Evolutionary conservation across 2,888 invertebrate species (phyloP).

Genomic region (Pomacea canaliculata): DNA sequence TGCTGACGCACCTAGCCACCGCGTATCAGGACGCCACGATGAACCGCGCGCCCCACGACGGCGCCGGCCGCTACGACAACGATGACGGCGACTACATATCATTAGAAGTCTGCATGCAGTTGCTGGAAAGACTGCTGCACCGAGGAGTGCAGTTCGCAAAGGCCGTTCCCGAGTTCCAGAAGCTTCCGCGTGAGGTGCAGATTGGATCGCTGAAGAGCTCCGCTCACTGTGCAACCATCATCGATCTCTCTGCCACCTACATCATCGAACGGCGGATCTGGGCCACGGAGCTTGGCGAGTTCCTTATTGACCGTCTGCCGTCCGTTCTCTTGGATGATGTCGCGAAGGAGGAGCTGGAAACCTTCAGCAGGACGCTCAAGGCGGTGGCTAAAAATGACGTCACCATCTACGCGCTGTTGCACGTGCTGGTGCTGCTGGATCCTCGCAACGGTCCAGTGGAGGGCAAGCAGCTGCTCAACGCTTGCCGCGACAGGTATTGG

Average conservation of each 20-base stretch:
- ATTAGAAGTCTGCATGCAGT: not conserved
- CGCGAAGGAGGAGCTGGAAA: too few relatives aligned
- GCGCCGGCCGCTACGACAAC: too few relatives aligned
- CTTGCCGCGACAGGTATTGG: too few relatives aligned
- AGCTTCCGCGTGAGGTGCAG: constrained; percentile 1
- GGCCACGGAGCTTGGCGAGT: not conserved
- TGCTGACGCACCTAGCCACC: constrained; percentile 5
- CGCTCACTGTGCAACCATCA: too few relatives aligned
- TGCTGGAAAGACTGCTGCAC: constrained; percentile 6
- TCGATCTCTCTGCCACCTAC: not conserved
- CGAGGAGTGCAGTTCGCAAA: constrained; percentile 10
- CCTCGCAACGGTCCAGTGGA: too few relatives aligned
- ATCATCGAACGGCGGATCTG: not conserved
- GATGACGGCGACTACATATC: not conserved
- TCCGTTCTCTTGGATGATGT: too few relatives aligned
- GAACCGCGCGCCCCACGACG: not conserved
- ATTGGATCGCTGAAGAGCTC: not conserved
- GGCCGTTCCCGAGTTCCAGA: constrained; percentile 3
- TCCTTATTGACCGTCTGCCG: too few relatives aligned
- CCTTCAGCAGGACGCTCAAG: too few relatives aligned
- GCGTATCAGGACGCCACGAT: constrained; percentile 8
- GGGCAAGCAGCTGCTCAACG: too few relatives aligned
- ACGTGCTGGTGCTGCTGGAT: too few relatives aligned
- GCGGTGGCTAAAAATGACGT: too few relatives aligned
- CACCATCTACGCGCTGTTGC: too few relatives aligned